Base-by-base conservation (phyloP, 2,113 vertebrate genomes). In the Rhea americana region DNA sequence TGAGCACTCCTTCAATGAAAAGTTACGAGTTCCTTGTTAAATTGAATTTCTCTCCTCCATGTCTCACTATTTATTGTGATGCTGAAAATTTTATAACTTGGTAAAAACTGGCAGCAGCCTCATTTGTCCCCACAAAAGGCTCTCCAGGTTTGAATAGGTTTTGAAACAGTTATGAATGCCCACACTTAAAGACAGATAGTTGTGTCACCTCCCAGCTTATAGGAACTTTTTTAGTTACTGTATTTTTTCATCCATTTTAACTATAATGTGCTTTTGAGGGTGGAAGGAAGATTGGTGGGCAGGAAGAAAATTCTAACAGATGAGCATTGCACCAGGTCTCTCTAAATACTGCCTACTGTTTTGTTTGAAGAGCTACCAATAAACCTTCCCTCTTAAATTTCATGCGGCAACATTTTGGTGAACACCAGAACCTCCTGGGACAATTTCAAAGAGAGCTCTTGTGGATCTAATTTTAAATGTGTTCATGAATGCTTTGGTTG, bases 71-170 rank as follows among this genome's bases (percentile, higher is more conserved):
- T 95, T 96, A 95, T 96, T 96, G 94, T 96, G 87, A 95, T 91
- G 83, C 90, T 97, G 95, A 95, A 96, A 97, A 94, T 96, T 96
- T 96, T 96, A 95, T 96, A 96, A 95, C 94, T 96, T 96, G 89
- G 88, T 96, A 87, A 93, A 93, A 96, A 93, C 90, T 96, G 96
- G 87, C 93, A 94, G 77, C 82, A 88, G 92, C 80, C 82, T 96
- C 94, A 96, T 97, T 97, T 96, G 85, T 96, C 94, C 92, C 88
- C 61, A 90, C 71, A 91, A 97, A 95, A 93, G 94, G 73, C 87
- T 91, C 79, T 92, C 91, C 78, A 87, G 78, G 89, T 96, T 90
- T 89, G 94, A 97, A 91, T 72, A 92, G 87, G 68, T 95, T 95
- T 94, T 84, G 91, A 94, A 94, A 87, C 76, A 78, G 50, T 89